phyloP scores from a whole-genome alignment of 37 sponge, comb jelly and placozoan species.

The Hormiphora californensis region DNA sequence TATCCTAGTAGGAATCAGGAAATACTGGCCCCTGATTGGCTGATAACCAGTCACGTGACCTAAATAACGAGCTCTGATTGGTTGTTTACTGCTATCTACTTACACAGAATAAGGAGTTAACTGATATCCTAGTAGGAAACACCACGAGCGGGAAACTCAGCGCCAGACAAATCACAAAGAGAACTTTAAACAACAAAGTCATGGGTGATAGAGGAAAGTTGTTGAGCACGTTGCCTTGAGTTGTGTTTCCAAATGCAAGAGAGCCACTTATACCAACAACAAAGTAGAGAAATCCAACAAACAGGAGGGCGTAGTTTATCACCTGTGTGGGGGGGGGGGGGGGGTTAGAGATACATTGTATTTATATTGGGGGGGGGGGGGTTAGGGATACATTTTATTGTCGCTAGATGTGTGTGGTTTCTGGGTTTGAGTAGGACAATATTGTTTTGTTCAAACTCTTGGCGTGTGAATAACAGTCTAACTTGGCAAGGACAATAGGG shows the following conservation, averaged over 20 bases:
- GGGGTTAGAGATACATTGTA: neutral
- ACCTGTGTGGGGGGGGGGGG: neutral
- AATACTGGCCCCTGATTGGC: neutral
- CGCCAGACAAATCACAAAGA: neutral
- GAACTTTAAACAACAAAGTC: neutral
- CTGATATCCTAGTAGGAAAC: conserved; percentile 6
- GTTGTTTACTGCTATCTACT: neutral
- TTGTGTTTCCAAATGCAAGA: neutral
- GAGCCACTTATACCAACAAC: conserved; percentile 4
- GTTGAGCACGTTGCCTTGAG: conserved; percentile 40
- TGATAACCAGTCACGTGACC: too few relatives aligned
- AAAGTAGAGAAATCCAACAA: conserved; percentile 32
- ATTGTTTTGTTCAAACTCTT: too few relatives aligned
- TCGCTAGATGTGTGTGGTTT: too few relatives aligned
- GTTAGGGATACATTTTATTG: too few relatives aligned
- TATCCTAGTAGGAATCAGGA: conserved; percentile 9
- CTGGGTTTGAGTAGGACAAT: too few relatives aligned
- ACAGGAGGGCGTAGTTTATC: neutral
- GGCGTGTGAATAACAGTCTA: too few relatives aligned
- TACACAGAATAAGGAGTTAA: conserved; percentile 24
- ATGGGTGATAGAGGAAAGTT: conserved; percentile 25
- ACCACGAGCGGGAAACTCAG: conserved; percentile 50
- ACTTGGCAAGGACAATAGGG: too few relatives aligned
- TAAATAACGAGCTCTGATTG: too few relatives aligned
- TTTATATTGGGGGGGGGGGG: too few relatives aligned